A percentile compares a stretch with the other conserved stretches of the same genome.
Evolutionary conservation across 2,113 vertebrate genomes (phyloP).

Genomic region (Anoura caudifer): DNA sequence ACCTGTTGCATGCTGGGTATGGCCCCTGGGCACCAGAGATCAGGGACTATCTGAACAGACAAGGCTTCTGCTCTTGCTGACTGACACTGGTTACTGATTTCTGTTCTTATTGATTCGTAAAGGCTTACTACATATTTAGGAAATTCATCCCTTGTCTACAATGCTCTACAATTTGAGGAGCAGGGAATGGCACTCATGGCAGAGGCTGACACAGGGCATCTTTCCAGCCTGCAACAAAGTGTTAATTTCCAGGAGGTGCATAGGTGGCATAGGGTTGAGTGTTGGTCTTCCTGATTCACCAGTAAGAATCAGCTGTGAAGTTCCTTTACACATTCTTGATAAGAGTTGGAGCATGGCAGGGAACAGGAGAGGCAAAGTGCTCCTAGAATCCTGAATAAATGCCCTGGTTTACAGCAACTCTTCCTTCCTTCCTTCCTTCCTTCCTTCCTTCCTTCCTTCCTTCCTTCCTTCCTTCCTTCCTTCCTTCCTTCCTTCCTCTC

Average conservation of each 20-base stretch:
- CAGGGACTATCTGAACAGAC: neutral
- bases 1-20: neutral
- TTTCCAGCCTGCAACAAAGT: neutral
- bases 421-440: neutral
- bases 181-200: neutral
- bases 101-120: neutral
- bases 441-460: neutral
- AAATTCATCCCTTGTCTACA: neutral
- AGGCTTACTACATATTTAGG: neutral
- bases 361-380: neutral
- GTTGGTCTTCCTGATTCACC: constrained; percentile 1
- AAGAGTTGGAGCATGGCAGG: neutral
- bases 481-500: no score
- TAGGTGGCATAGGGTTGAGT: neutral
- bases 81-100: neutral
- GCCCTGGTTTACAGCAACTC: constrained; percentile 78
- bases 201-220: neutral
- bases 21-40: neutral
- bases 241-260: neutral
- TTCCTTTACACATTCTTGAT: constrained; percentile 1
- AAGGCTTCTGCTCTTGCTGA: neutral
- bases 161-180: neutral
- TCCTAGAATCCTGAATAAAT: constrained; percentile 60
- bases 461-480: no score
- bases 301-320: constrained; percentile 60